Evolutionary conservation across 2,888 invertebrate genomes (phyloP).

Genomic region (Exocentrus adspersus): DNA sequence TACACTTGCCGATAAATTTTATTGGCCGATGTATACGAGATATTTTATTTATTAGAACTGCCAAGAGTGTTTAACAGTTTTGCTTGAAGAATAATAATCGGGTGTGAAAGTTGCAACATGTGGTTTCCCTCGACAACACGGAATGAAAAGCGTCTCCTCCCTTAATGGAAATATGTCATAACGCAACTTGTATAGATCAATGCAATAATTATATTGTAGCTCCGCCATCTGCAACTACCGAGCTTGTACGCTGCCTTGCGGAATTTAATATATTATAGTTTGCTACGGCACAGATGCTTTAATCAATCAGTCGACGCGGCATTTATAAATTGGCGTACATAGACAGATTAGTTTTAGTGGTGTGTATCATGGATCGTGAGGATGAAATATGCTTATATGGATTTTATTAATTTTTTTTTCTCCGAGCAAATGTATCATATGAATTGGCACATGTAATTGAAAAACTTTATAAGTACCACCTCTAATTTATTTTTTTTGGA

Average conservation of each 20-base stretch:
- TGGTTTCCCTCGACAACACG: not conserved
- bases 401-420: no score
- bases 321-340: not conserved
- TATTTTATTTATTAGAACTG: no score
- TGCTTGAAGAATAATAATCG: not conserved
- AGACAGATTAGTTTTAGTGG: not conserved
- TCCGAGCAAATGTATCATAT: no score
- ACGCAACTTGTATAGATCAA: not conserved
- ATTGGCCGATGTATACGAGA: no score
- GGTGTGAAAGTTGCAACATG: not conserved
- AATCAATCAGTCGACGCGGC: constrained; percentile 2
- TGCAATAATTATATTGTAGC: constrained; percentile 9
- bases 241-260: constrained; percentile 4
- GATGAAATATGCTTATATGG: no score
- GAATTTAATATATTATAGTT: constrained; percentile 16
- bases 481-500: no score
- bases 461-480: no score
- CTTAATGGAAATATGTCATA: not conserved
- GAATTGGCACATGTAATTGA: no score
- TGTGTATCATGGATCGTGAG: no score
- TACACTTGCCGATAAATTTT: no score
- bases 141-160: not conserved
- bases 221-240: constrained; percentile 7
- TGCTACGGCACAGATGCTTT: constrained; percentile 12
- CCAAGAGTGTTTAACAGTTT: no score